Percentiles rank a stretch among this genome's conserved stretches.
These are phyloP conservation scores for Oasisia sp. DNA, from an alignment of 2,888 invertebrate genomes.

Conservation along the genomic window DNA sequence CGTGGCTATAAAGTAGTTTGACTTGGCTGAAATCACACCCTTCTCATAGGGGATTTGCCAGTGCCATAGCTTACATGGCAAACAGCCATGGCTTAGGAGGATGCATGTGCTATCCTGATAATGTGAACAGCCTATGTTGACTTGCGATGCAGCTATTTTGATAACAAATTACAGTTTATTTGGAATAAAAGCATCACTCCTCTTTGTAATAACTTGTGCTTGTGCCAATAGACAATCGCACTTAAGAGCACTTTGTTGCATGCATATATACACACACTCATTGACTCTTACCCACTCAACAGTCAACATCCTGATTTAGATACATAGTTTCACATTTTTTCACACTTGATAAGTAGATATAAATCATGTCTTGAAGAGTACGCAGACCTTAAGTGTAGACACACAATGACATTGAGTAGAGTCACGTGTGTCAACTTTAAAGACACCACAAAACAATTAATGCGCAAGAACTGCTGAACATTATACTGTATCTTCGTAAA, in stretches of 20 bases:
- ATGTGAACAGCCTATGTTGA: too few species aligned
- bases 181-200: too few species aligned
- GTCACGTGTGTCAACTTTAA: not conserved
- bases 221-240: not conserved
- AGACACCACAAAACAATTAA: not conserved
- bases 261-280: not conserved
- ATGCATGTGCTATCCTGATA: too few species aligned
- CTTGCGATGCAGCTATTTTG: too few species aligned
- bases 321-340: not conserved
- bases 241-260: not conserved
- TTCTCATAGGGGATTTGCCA: too few species aligned
- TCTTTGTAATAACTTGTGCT: not conserved
- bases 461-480: not conserved
- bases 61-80: too few species aligned
- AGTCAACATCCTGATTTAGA: not conserved
- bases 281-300: not conserved
- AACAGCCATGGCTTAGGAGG: too few species aligned
- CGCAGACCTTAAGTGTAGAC: not conserved
- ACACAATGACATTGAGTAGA: not conserved
- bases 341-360: not conserved
- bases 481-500: not conserved
- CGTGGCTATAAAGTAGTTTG: too few species aligned
- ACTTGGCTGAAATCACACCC: too few species aligned
- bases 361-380: not conserved
- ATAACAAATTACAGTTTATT: too few species aligned